A percentile compares a stretch with the other conserved stretches of the same genome.
Conservation (phyloP, 1,140 invertebrate species). For the Tetramorium simillimum region DNA sequence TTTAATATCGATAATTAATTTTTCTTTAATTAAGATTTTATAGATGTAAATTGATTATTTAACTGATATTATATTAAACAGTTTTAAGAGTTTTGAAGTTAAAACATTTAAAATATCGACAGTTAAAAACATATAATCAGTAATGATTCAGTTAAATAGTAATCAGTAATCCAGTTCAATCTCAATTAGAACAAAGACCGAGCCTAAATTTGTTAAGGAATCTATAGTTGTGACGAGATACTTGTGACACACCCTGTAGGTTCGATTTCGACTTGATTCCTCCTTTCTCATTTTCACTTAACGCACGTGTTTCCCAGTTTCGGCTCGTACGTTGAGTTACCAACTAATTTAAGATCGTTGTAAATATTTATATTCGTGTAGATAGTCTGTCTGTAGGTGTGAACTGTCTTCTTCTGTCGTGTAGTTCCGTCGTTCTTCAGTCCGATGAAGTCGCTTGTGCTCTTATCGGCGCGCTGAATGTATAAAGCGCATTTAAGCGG, state of each 20-base stretch:
- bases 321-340: conserved; percentile 63
- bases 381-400: conserved; percentile 65
- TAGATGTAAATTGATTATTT: background rate
- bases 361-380: conserved; percentile 68
- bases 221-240: background rate
- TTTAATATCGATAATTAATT: background rate
- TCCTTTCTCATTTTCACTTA: background rate
- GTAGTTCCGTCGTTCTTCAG: conserved; percentile 45
- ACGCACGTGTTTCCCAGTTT: background rate
- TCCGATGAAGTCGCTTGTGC: background rate
- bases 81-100: background rate
- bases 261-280: background rate
- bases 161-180: too few relatives aligned
- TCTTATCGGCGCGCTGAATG: conserved; percentile 1
- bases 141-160: background rate
- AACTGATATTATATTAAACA: background rate
- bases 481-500: conserved; percentile 1
- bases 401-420: conserved; percentile 54
- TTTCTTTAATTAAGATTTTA: background rate
- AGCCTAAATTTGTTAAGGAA: background rate
- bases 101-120: background rate
- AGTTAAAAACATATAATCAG: background rate
- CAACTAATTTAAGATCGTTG: conserved; percentile 71
- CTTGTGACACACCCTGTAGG: background rate
- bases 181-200: too few relatives aligned